Conservation (phyloP, 2,888 invertebrate species). For the Frankliniella intonsa region DNA sequence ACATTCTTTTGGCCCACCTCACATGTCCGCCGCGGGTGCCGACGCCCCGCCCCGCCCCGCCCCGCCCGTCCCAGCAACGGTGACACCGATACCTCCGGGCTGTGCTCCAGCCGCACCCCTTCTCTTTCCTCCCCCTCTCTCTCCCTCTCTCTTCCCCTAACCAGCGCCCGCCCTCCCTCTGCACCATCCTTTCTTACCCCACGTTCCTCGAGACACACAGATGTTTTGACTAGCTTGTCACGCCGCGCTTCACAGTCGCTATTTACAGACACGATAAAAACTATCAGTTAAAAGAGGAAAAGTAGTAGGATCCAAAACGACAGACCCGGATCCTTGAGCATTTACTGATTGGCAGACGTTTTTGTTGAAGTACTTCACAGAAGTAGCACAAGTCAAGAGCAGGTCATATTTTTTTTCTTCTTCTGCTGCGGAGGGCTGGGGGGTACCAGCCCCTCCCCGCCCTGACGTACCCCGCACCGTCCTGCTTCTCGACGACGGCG, state of each 20-base stretch:
- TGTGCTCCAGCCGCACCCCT: too few species aligned
- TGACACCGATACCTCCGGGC: too few species aligned
- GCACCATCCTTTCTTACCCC: too few species aligned
- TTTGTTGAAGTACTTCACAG: neutral
- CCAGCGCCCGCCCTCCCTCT: too few species aligned
- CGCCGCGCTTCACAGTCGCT: constrained; percentile 4
- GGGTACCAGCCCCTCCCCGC: constrained; percentile 8
- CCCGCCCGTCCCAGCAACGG: neutral
- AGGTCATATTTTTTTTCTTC: neutral
- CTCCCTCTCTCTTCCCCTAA: neutral
- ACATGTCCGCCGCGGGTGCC: neutral
- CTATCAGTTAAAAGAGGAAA: constrained; percentile 6
- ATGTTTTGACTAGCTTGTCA: constrained; percentile 7
- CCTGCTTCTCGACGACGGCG: neutral
- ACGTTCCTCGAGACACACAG: neutral
- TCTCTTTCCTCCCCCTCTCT: neutral
- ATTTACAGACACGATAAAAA: constrained; percentile 10
- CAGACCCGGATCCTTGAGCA: neutral
- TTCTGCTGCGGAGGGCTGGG: neutral
- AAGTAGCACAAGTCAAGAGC: neutral
- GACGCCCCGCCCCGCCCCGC: neutral
- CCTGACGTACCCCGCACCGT: neutral
- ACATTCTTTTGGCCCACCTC: neutral
- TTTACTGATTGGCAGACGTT: neutral
- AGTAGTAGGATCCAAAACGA: neutral